phyloP scores from a whole-genome alignment of 53 echinoderm and acorn worm species.

The Actinopyga echinites region DNA sequence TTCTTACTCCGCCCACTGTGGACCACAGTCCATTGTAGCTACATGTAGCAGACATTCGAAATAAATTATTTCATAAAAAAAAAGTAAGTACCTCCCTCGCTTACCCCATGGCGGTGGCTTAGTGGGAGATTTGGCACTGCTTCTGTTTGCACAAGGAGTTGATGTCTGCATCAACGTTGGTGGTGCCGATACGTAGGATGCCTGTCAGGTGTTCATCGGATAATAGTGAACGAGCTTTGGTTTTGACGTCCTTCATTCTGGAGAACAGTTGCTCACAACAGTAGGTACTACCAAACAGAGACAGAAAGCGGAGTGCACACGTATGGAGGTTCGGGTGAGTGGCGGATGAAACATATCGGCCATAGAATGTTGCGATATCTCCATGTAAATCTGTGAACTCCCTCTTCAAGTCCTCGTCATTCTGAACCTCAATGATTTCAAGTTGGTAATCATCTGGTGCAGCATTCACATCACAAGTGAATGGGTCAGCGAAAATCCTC shows the following conservation, averaged over 20 bases:
- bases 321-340: background rate
- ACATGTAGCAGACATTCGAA: too few relatives aligned
- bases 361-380: conserved; percentile 12
- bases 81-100: too few relatives aligned
- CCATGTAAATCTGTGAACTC: conserved; percentile 18
- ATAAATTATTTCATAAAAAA: too few relatives aligned
- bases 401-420: conserved; percentile 18
- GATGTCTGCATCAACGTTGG: background rate
- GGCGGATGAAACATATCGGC: conserved; percentile 27
- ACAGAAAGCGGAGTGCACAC: background rate
- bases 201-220: background rate
- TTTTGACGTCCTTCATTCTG: background rate
- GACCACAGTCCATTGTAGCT: too few relatives aligned
- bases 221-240: background rate
- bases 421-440: conserved; percentile 19
- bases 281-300: background rate
- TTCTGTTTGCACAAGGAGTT: background rate
- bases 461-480: conserved; percentile 26
- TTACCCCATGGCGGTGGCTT: background rate
- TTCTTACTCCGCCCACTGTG: too few relatives aligned
- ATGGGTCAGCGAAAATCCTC: conserved; percentile 9
- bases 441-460: conserved; percentile 6
- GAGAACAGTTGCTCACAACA: conserved; percentile 8
- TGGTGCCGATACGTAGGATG: background rate
- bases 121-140: background rate